A percentile compares a stretch with the other conserved stretches of the same genome.
Conservation (phyloP, 2,888 invertebrate genomes). For the Tenthredo notha region DNA sequence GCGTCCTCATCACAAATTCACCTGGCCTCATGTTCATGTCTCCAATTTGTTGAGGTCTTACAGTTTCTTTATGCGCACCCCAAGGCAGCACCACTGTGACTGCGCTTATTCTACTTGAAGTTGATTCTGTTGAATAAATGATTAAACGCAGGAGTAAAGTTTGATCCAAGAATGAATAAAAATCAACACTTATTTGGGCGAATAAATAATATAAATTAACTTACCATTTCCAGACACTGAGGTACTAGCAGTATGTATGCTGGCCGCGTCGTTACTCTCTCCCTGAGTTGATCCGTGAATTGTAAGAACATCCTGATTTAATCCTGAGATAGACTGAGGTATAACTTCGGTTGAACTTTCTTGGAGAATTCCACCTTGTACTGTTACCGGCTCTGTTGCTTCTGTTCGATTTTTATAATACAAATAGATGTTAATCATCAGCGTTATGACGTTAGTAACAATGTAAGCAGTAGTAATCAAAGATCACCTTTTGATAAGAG, state of each 20-base stretch:
- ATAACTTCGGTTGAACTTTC: slow-evolving; percentile 69
- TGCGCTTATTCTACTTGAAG: slow-evolving; percentile 74
- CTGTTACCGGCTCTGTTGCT: slow-evolving; percentile 69
- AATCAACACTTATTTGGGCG: background rate
- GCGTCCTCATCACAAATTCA: slow-evolving; percentile 96
- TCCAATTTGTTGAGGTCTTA: slow-evolving; percentile 74
- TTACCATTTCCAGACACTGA: slow-evolving; percentile 76
- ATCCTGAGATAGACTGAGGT: slow-evolving; percentile 64
- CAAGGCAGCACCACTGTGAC: slow-evolving; percentile 84
- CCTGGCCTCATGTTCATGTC: slow-evolving; percentile 91
- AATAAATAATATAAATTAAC: slow-evolving; percentile 42
- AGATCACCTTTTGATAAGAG: slow-evolving; percentile 6
- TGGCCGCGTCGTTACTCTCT: slow-evolving; percentile 74
- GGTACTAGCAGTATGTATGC: slow-evolving; percentile 75
- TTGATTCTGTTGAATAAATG: slow-evolving; percentile 69
- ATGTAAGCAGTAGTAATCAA: slow-evolving; percentile 10
- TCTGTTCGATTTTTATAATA: slow-evolving; percentile 63
- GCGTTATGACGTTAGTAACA: background rate
- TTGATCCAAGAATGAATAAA: slow-evolving; percentile 4
- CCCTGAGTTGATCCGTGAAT: slow-evolving; percentile 71
- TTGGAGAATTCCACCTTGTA: slow-evolving; percentile 70
- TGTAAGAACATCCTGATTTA: slow-evolving; percentile 70
- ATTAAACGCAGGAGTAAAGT: background rate
- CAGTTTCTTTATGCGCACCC: slow-evolving; percentile 88
- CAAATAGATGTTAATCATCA: background rate